Percentiles rank a stretch among this genome's conserved stretches.
phyloP scores from a whole-genome alignment of 2,797 vertebrate species.

The Cossypha heuglini region DNA sequence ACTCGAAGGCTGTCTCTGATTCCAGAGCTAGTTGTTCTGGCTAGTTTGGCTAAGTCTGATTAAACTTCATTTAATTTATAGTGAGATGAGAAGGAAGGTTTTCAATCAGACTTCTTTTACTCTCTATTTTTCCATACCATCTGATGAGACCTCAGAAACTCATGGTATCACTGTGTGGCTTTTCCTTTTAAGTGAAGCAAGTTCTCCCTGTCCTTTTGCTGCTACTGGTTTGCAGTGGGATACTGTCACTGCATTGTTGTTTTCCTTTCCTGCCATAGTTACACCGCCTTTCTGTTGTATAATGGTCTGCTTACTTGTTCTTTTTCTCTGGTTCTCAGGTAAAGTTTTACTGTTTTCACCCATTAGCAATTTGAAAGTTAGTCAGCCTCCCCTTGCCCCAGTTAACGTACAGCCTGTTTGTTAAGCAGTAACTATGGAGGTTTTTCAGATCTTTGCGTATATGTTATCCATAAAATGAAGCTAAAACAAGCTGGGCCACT shows the following conservation, averaged over 20 bases:
- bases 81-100: not conserved
- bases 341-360: not conserved
- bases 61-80: not conserved
- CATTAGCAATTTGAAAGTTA: not conserved
- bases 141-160: not conserved
- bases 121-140: not conserved
- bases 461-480: not conserved
- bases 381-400: not conserved
- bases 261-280: not conserved
- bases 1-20: not conserved
- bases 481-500: not conserved
- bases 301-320: not conserved
- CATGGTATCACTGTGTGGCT: rapidly evolving
- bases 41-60: not conserved
- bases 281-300: not conserved
- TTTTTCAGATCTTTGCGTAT: not conserved
- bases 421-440: not conserved
- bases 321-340: not conserved
- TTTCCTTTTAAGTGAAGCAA: not conserved
- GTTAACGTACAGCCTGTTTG: rapidly evolving
- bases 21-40: not conserved
- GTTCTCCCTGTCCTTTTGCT: not conserved
- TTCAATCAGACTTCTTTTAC: not conserved
- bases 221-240: not conserved
- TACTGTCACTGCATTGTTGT: rapidly evolving